Conservation (phyloP, 2,113 vertebrate genomes). For the Eublepharis macularius region DNA sequence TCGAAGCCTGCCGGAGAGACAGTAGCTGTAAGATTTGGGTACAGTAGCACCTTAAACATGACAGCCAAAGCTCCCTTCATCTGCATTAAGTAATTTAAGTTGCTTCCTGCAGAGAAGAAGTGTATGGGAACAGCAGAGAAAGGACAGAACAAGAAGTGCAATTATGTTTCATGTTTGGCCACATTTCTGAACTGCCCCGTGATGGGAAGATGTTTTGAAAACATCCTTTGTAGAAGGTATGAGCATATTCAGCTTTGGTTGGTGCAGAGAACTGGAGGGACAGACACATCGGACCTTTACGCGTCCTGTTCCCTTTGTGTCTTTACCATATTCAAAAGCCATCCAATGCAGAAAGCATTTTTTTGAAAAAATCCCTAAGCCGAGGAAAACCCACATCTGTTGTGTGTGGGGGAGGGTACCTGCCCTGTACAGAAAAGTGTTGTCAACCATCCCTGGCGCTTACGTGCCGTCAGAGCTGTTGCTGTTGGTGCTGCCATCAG, state of each 20-base stretch:
- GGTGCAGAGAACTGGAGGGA: background rate
- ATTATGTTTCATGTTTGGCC: background rate
- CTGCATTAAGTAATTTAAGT: too few relatives aligned
- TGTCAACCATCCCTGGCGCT: conserved; percentile 73
- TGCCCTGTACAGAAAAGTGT: background rate
- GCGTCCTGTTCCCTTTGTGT: background rate
- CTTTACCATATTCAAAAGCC: too few relatives aligned
- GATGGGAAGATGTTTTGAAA: background rate
- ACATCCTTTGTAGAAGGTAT: background rate
- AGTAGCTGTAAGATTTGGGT: too few relatives aligned
- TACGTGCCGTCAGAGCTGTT: conserved; percentile 98
- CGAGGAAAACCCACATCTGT: too few relatives aligned
- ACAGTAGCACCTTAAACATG: too few relatives aligned
- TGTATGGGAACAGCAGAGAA: background rate
- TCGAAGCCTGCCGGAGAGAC: too few relatives aligned
- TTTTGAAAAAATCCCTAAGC: background rate
- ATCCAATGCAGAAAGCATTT: background rate
- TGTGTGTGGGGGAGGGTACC: fast-evolving
- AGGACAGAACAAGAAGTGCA: background rate
- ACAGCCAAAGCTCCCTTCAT: too few relatives aligned
- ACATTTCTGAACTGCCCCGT: too few relatives aligned
- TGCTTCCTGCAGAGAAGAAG: background rate
- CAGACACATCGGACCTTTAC: background rate
- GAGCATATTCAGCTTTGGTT: background rate
- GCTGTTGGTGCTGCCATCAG: conserved; percentile 97